A percentile compares a stretch with the other conserved stretches of the same genome.
Evolutionary conservation across 2,113 vertebrate genomes (phyloP).

Genomic region (Apeltes quadracus): DNA sequence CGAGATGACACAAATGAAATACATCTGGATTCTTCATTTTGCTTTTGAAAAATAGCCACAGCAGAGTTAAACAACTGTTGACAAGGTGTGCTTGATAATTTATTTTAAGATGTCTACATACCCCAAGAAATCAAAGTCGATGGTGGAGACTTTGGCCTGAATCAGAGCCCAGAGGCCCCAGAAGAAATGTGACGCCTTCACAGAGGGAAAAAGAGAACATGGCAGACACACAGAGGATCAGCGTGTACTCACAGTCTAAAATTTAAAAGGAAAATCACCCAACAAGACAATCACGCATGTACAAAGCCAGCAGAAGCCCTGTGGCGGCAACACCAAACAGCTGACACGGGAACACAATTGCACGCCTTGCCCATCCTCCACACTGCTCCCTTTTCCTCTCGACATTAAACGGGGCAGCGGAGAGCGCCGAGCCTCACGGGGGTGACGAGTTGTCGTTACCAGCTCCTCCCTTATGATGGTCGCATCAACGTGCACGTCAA

Average conservation of each 20-base stretch:
- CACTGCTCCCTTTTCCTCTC: conserved; percentile 39
- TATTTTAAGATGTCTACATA: conserved; percentile 72
- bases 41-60: conserved; percentile 16
- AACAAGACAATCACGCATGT: conserved; percentile 30
- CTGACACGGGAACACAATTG: conserved; percentile 44
- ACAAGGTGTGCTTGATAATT: background rate
- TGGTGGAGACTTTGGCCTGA: conserved; percentile 96
- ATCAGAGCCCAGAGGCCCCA: conserved; percentile 98
- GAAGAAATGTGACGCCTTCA: conserved; percentile 97
- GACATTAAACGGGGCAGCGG: conserved; percentile 56
- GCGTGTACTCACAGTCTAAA: background rate
- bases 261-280: conserved; percentile 44
- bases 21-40: background rate
- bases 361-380: conserved; percentile 45
- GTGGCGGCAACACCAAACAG: conserved; percentile 40
- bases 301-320: conserved; percentile 18
- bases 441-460: conserved; percentile 8
- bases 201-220: conserved; percentile 22
- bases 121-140: conserved; percentile 98
- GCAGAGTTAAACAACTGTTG: background rate
- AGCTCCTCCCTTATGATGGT: background rate
- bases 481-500: background rate
- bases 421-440: background rate
- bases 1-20: background rate
- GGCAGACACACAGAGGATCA: conserved; percentile 21